Evolutionary conservation across 2,113 vertebrate species (phyloP).

Genomic region (Ictalurus punctatus): DNA sequence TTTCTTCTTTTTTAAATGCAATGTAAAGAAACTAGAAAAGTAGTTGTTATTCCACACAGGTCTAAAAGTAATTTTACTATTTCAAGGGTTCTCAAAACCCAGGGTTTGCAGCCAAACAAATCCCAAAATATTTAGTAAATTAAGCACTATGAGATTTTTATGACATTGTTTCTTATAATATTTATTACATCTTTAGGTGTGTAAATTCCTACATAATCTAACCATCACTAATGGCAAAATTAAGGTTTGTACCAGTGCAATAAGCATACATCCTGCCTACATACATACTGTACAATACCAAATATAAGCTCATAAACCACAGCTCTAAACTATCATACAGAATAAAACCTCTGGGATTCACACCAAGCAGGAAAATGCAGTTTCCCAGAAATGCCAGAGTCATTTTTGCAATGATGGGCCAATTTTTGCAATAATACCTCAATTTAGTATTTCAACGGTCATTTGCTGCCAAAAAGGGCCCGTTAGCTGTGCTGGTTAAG

Average conservation of each 20-base stretch:
- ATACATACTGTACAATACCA: background rate
- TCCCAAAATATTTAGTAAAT: background rate
- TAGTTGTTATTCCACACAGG: too few species aligned
- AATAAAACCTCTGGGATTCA: background rate
- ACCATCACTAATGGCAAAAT: background rate
- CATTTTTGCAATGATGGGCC: conserved; percentile 6
- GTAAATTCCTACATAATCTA: background rate
- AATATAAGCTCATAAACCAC: background rate
- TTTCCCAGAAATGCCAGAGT: background rate
- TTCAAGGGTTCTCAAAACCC: too few species aligned
- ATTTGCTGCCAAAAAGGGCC: conserved; percentile 22
- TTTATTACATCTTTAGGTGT: background rate
- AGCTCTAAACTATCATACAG: background rate
- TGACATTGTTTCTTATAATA: background rate
- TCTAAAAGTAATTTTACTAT: too few species aligned
- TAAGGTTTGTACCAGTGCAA: background rate
- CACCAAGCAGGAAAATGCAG: background rate
- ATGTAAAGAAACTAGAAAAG: too few species aligned
- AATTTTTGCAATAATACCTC: conserved; percentile 10
- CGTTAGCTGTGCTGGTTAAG: background rate
- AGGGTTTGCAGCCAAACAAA: background rate
- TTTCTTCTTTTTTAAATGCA: too few species aligned
- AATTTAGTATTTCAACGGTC: conserved; percentile 22
- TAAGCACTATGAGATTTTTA: background rate
- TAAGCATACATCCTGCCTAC: background rate